phyloP scores from a whole-genome alignment of 2,888 invertebrate genomes.

The Folsomia manolachei region DNA sequence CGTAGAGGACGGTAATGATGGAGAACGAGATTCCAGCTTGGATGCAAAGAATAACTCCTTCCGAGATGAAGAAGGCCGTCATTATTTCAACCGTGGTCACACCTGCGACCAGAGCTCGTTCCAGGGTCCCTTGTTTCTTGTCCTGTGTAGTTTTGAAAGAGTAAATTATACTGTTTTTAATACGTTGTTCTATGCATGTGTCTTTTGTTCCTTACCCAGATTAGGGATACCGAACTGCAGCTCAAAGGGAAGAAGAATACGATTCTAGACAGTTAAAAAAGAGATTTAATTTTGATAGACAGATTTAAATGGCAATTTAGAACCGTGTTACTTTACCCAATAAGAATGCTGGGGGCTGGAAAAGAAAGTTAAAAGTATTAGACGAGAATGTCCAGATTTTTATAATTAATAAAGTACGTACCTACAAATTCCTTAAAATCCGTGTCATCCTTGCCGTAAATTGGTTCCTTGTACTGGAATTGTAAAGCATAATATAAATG shows the following conservation, averaged over 20 bases:
- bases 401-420: too few relatives aligned
- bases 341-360: background rate
- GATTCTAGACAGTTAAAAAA: background rate
- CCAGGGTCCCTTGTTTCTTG: background rate
- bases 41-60: background rate
- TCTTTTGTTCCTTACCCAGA: too few relatives aligned
- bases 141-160: too few relatives aligned
- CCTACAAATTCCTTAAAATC: background rate
- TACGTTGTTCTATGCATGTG: too few relatives aligned
- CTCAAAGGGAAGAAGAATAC: background rate
- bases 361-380: too few relatives aligned
- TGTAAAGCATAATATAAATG: too few relatives aligned
- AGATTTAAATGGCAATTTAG: background rate
- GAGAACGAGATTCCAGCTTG: background rate
- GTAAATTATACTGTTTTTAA: too few relatives aligned
- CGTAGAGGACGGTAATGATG: background rate
- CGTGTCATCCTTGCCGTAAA: background rate
- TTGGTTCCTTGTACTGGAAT: background rate
- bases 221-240: background rate
- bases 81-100: background rate
- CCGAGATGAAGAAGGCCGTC: background rate
- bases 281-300: background rate
- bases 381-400: too few relatives aligned
- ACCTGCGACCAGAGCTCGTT: background rate
- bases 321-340: background rate